Conservation (phyloP, 2,888 invertebrate genomes). For the Cancer borealis region DNA sequence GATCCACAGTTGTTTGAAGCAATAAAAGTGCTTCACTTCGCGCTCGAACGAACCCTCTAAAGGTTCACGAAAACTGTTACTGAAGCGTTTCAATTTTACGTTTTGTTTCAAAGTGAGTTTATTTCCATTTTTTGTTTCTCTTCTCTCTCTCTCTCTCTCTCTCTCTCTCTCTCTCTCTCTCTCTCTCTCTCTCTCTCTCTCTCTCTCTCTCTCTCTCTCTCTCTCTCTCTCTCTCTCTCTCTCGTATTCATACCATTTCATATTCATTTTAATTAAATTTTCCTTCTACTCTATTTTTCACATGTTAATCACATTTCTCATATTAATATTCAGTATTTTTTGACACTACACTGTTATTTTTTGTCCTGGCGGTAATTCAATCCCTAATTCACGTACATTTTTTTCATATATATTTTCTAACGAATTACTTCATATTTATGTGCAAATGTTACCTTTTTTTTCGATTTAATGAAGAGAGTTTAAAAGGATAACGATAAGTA, state of each 20-base stretch:
- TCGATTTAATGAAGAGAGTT: not conserved
- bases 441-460: not conserved
- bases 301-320: conserved; percentile 9
- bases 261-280: not conserved
- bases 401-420: not conserved
- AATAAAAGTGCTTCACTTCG: not conserved
- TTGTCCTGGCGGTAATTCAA: not conserved
- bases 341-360: not conserved
- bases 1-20: not conserved
- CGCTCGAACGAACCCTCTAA: not conserved
- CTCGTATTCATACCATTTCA: not conserved
- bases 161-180: not conserved
- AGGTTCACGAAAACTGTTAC: not conserved
- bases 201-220: conserved; percentile 12
- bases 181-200: conserved; percentile 37
- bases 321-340: not conserved
- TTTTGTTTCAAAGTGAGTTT: not conserved
- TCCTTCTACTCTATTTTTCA: not conserved
- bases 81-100: not conserved
- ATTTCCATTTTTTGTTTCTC: not conserved
- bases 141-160: conserved; percentile 28
- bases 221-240: not conserved
- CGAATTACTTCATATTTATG: not conserved
- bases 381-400: not conserved
- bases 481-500: not conserved